Conservation (phyloP, 2,113 vertebrate species). For the Psophia crepitans region DNA sequence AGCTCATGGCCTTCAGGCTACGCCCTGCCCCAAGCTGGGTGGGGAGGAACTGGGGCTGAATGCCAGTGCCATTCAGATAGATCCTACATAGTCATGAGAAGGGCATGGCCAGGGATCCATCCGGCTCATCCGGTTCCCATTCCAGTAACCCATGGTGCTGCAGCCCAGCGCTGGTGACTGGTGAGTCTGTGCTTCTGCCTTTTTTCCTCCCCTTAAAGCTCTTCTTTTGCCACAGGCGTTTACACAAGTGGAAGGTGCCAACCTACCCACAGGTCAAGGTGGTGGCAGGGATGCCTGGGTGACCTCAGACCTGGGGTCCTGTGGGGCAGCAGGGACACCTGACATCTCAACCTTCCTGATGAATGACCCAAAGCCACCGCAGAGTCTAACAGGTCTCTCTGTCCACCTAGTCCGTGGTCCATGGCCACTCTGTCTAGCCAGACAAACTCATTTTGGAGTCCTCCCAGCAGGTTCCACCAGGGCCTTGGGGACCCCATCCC, state of each 20-base stretch:
- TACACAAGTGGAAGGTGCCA: background rate
- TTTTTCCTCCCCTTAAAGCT: background rate
- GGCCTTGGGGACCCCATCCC: background rate
- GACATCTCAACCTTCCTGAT: background rate
- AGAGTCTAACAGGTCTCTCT: background rate
- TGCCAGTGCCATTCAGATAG: background rate
- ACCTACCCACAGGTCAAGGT: background rate
- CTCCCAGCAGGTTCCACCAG: background rate
- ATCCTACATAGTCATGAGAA: background rate
- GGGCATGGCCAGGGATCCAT: background rate
- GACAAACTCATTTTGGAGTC: background rate
- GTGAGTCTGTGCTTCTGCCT: background rate
- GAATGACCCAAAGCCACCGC: background rate
- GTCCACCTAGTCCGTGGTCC: background rate
- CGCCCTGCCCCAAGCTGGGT: background rate
- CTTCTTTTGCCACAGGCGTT: background rate
- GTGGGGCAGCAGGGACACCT: background rate
- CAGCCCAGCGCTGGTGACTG: rapidly evolving
- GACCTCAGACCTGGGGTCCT: background rate
- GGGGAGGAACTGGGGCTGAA: background rate
- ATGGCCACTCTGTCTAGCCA: background rate
- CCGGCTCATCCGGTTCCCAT: rapidly evolving
- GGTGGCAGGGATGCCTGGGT: background rate
- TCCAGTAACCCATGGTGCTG: background rate
- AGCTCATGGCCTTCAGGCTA: background rate